A percentile compares a stretch with the other conserved stretches of the same genome.
phyloP scores from a whole-genome alignment of 2,113 vertebrate genomes.

The Haplochromis burtoni region DNA sequence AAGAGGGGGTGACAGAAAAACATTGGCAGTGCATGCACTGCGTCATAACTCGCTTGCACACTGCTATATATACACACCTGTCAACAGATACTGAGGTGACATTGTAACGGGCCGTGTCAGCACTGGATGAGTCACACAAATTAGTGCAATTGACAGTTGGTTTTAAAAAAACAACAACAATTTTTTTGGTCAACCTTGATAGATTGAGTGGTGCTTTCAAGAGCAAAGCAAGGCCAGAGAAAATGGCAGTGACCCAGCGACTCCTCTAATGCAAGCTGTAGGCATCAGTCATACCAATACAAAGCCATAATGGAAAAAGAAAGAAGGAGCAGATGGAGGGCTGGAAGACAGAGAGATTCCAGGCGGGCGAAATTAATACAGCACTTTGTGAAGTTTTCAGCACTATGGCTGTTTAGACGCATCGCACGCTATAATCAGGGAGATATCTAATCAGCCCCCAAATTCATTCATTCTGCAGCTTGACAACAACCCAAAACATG shows the following conservation, averaged over 20 bases:
- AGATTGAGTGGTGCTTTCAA: background rate
- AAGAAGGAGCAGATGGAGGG: background rate
- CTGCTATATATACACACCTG: background rate
- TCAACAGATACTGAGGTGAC: constrained; percentile 2
- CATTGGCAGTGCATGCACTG: background rate
- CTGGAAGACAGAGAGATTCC: background rate
- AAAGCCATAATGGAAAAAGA: background rate
- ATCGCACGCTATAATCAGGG: background rate
- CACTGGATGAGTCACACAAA: constrained; percentile 6
- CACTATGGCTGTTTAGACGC: background rate
- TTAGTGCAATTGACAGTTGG: background rate
- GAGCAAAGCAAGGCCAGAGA: background rate
- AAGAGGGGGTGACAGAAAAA: background rate
- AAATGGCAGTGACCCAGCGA: background rate
- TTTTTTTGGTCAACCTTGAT: background rate
- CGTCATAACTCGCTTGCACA: background rate
- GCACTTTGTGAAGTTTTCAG: background rate
- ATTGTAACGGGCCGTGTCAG: constrained; percentile 1
- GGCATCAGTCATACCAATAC: background rate
- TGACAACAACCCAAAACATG: background rate
- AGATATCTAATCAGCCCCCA: background rate
- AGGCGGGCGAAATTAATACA: background rate
- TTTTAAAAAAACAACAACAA: background rate
- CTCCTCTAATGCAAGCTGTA: background rate
- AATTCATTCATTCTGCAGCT: background rate